phyloP scores from a whole-genome alignment of 1,140 invertebrate species.

The Drosophila watanabei region DNA sequence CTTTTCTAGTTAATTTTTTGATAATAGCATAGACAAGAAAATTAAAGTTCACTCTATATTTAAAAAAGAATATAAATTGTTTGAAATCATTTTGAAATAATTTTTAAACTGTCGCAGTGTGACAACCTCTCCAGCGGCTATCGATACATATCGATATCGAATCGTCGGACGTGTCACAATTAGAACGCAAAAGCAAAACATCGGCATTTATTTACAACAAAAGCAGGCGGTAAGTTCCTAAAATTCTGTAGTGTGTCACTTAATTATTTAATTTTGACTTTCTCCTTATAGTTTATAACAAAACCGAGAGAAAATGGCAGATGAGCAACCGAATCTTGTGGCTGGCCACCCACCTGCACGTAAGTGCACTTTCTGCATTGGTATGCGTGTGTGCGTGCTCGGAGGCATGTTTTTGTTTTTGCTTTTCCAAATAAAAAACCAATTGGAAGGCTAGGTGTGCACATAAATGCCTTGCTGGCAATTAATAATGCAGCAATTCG shows the following conservation, averaged over 20 bases:
- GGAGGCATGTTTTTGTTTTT: constrained; percentile 33
- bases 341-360: constrained; percentile 95
- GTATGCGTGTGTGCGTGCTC: constrained; percentile 18
- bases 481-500: constrained; percentile 19
- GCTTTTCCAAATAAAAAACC: constrained; percentile 86
- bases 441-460: constrained; percentile 80
- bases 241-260: not conserved
- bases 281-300: not conserved
- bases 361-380: constrained; percentile 84
- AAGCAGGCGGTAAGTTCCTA: constrained; percentile 11
- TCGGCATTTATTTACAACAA: constrained; percentile 31
- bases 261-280: not conserved
- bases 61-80: no score
- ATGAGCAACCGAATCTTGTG: constrained; percentile 89
- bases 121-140: not conserved
- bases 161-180: constrained; percentile 36
- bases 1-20: not conserved
- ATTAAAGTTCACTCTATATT: no score
- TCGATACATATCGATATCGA: constrained; percentile 15
- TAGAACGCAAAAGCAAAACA: constrained; percentile 46
- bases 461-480: constrained; percentile 34
- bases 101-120: not conserved
- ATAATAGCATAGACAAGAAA: no score
- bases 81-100: not conserved
- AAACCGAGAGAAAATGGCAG: constrained; percentile 71